phyloP scores from a whole-genome alignment of 2,888 invertebrate genomes.

The Cheilosia impressa region DNA sequence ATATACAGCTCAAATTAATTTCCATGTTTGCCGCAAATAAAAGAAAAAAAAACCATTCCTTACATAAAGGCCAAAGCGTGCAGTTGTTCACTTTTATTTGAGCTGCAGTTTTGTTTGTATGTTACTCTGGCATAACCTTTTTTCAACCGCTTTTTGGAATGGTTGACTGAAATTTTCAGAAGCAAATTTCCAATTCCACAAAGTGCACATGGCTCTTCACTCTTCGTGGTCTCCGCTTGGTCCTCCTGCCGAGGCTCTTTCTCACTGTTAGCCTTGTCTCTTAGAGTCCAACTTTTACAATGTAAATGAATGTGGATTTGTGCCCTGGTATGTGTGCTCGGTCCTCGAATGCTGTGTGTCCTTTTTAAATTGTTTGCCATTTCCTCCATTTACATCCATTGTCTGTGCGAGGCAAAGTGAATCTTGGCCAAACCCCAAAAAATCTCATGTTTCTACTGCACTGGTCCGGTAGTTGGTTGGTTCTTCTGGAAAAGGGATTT shows the following conservation, averaged over 20 bases:
- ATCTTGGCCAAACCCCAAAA: slow-evolving; percentile 65
- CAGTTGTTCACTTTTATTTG: slow-evolving; percentile 53
- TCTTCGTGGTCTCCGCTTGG: slow-evolving; percentile 33
- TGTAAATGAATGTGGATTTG: slow-evolving; percentile 14
- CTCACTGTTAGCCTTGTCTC: slow-evolving; percentile 21
- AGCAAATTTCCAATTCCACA: slow-evolving; percentile 67
- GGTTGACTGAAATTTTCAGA: slow-evolving; percentile 51
- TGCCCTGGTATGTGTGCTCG: neutral
- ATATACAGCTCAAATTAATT: slow-evolving; percentile 36
- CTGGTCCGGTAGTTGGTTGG: slow-evolving; percentile 33
- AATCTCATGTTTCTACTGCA: slow-evolving; percentile 60
- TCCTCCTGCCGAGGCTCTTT: neutral
- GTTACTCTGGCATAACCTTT: slow-evolving; percentile 34
- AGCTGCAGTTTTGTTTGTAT: slow-evolving; percentile 38
- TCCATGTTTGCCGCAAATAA: slow-evolving; percentile 44
- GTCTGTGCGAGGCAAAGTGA: slow-evolving; percentile 59
- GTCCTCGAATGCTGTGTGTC: slow-evolving; percentile 15
- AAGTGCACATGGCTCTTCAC: slow-evolving; percentile 66
- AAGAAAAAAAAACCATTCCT: slow-evolving; percentile 26
- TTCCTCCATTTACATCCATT: slow-evolving; percentile 54
- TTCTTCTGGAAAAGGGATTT: slow-evolving; percentile 16
- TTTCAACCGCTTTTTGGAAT: slow-evolving; percentile 21
- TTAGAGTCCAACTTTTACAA: slow-evolving; percentile 37
- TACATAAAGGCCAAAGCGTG: slow-evolving; percentile 32
- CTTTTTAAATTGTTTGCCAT: slow-evolving; percentile 66